Base-by-base conservation (phyloP, 2,113 vertebrate genomes). In the Rutilus rutilus region DNA sequence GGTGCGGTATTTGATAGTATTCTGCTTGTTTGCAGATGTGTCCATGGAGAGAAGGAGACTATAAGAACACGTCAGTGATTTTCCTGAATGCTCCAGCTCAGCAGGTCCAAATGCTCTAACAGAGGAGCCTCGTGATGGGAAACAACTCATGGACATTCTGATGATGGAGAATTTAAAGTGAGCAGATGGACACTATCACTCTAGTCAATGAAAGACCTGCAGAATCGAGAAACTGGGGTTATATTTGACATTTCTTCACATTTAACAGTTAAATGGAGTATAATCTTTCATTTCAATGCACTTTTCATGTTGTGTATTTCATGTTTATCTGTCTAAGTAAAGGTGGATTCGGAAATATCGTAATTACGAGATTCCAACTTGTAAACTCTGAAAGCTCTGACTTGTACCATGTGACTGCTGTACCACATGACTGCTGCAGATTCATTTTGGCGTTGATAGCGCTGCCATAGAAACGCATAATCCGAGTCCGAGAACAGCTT, bases 81-180 rank as follows among this genome's bases (percentile, higher is more conserved):
- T 92, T 90, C 79, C 77, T 85, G 14, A 92, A 92, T 84, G 83
- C 30, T 30, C 74, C 86, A 75, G 83, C 87, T 50, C 86, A 89
- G 30, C 76, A 88, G 0, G 7, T 79, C 8, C 62, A 57, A 0
- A 9, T 89, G 77, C 42, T 83, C 27, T 91, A 86, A 92, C 50
- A 6, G 30, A 30, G 36, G 57, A 71, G 17, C 71, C 23, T 45
- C 4, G 1, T 67, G 30, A 69, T 36, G 2, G 74, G n/a, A 30
- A 52, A 47, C 45, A 78, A 57, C 50, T 78, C 47, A 77, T 30
- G 27, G 42, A 27, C 74, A 54, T 52, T 27, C 6, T 52, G 47
- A 77, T 30, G 74, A 50, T 17, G 23, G 39, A 50, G 8, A 42
- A 39, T 2, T 23, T 3, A 74, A 74, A 74, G 6, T n/a, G 5